Evolutionary conservation across 2,888 invertebrate species (phyloP).

Genomic region (Tenthredo distinguenda): DNA sequence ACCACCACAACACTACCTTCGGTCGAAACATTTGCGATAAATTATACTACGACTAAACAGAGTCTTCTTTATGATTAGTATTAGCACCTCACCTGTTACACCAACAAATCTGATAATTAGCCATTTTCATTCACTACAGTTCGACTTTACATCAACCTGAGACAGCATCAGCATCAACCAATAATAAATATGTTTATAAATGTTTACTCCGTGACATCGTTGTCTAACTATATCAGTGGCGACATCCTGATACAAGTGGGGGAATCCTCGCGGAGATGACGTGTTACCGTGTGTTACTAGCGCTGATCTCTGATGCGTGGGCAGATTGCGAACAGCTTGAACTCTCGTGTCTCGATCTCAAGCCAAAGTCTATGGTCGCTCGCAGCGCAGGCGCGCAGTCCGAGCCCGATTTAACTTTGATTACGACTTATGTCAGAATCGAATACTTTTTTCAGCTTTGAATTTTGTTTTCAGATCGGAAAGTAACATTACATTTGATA

Average conservation of each 20-base stretch:
- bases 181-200: slow-evolving; percentile 49
- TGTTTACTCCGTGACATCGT: slow-evolving; percentile 50
- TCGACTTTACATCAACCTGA: slow-evolving; percentile 60
- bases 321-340: slow-evolving; percentile 4
- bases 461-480: neutral
- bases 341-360: neutral
- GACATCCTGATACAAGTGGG: slow-evolving; percentile 37
- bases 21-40: neutral
- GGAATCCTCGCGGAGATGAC: slow-evolving; percentile 30
- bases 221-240: slow-evolving; percentile 43
- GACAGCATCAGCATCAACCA: slow-evolving; percentile 37
- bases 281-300: slow-evolving; percentile 11
- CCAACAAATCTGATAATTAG: slow-evolving; percentile 74
- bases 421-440: neutral
- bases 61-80: slow-evolving; percentile 53
- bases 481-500: neutral
- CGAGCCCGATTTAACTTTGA: neutral
- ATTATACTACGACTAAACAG: neutral
- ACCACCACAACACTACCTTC: slow-evolving; percentile 41
- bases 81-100: slow-evolving; percentile 73
- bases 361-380: neutral
- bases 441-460: neutral
- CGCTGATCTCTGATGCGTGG: slow-evolving; percentile 11
- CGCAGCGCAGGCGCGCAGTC: neutral
- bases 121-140: slow-evolving; percentile 72